Percentiles rank a stretch among this genome's conserved stretches.
Conservation (phyloP, 2,113 vertebrate species). For the Myiopsitta monachus region DNA sequence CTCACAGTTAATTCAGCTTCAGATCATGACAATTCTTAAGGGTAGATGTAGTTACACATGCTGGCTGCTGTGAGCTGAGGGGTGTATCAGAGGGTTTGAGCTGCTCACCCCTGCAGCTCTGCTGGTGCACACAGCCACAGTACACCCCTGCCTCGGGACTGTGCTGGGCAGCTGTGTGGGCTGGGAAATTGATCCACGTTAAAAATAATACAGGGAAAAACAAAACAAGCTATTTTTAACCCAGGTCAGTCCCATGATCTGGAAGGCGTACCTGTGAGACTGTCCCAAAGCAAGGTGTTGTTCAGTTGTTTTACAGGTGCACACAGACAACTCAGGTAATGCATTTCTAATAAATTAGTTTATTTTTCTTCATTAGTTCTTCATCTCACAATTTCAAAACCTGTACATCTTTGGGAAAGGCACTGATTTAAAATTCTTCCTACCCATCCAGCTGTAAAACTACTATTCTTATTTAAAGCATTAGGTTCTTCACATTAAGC, state of each 20-base stretch:
- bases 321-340: neutral
- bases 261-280: neutral
- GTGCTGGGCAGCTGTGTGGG: neutral
- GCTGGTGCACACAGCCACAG: neutral
- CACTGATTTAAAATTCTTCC: neutral
- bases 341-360: neutral
- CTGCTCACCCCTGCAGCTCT: neutral
- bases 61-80: neutral
- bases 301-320: neutral
- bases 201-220: constrained; percentile 16
- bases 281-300: neutral
- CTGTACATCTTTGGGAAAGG: neutral
- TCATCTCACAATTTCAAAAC: neutral
- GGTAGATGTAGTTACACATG: neutral
- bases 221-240: constrained; percentile 12
- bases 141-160: neutral
- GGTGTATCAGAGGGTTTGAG: neutral
- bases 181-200: neutral
- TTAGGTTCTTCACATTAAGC: neutral
- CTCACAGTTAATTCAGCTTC: neutral
- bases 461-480: neutral
- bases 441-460: neutral
- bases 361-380: neutral
- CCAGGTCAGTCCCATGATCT: neutral
- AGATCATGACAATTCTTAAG: neutral